A percentile compares a stretch with the other conserved stretches of the same genome.
phyloP scores from a whole-genome alignment of 2,888 invertebrate species.

The Drosophila rellima region DNA sequence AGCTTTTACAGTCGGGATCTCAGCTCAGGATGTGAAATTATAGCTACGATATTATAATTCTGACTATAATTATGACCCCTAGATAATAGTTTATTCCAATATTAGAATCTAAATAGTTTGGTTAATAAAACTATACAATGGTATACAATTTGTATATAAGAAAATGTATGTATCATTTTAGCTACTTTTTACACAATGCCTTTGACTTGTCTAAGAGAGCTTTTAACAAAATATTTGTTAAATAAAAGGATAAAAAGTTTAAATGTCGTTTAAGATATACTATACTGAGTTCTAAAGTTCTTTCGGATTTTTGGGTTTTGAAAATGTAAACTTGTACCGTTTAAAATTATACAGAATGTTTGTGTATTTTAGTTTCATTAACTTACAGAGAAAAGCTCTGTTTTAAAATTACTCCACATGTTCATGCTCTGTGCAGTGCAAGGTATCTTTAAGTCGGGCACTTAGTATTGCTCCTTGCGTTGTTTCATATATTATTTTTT shows the following conservation, averaged over 20 bases:
- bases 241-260: too few species aligned
- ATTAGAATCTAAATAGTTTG: not conserved
- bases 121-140: too few species aligned
- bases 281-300: too few species aligned
- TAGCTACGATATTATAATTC: not conserved
- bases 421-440: not conserved
- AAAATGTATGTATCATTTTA: too few species aligned
- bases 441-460: conserved; percentile 6
- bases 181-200: too few species aligned
- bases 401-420: not conserved
- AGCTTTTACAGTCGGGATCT: not conserved
- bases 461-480: not conserved
- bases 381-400: not conserved
- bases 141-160: too few species aligned
- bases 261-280: too few species aligned
- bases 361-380: too few species aligned
- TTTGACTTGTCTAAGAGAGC: too few species aligned
- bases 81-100: not conserved
- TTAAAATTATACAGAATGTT: not conserved
- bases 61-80: not conserved
- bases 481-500: conserved; percentile 1
- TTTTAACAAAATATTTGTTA: too few species aligned
- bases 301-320: too few species aligned
- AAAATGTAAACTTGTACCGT: too few species aligned
- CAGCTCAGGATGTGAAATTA: not conserved